phyloP scores from a whole-genome alignment of 2,113 vertebrate genomes.

The Arenaria interpres region DNA sequence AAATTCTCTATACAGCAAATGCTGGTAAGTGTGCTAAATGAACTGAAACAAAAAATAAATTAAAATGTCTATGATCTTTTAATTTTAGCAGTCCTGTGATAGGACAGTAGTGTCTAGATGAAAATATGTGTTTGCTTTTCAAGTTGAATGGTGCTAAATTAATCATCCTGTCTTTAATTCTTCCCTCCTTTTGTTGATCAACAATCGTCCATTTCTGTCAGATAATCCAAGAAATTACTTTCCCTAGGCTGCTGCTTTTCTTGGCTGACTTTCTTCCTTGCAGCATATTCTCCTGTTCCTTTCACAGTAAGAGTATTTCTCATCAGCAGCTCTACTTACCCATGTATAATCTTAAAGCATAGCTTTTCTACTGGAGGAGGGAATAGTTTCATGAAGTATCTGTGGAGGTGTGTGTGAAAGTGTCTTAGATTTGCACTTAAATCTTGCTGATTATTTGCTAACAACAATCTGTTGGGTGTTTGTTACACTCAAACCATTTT shows the following conservation, averaged over 20 bases:
- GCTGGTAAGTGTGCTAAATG: slow-evolving; percentile 60
- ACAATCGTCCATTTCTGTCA: not conserved
- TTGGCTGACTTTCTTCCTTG: not conserved
- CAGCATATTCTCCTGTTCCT: not conserved
- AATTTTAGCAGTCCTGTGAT: not conserved
- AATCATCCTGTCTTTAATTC: not conserved
- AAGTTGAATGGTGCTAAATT: not conserved
- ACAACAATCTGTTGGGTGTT: not conserved
- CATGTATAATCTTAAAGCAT: not conserved
- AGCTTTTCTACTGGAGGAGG: not conserved
- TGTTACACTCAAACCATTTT: not conserved
- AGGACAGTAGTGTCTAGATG: not conserved
- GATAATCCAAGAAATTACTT: not conserved
- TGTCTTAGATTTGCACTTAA: not conserved
- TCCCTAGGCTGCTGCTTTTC: not conserved
- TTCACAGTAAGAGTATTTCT: not conserved
- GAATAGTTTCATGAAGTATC: not conserved
- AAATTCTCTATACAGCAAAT: slow-evolving; percentile 59
- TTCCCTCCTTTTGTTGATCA: not conserved
- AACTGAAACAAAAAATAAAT: not conserved
- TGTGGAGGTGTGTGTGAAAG: not conserved
- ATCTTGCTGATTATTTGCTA: not conserved
- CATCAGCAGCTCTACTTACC: not conserved
- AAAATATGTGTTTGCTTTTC: slow-evolving; percentile 17
- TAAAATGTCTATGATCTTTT: not conserved